These are phyloP conservation scores for Sus cebifrons DNA, from an alignment of 2,797 vertebrate genomes.

Conservation along the genomic window DNA sequence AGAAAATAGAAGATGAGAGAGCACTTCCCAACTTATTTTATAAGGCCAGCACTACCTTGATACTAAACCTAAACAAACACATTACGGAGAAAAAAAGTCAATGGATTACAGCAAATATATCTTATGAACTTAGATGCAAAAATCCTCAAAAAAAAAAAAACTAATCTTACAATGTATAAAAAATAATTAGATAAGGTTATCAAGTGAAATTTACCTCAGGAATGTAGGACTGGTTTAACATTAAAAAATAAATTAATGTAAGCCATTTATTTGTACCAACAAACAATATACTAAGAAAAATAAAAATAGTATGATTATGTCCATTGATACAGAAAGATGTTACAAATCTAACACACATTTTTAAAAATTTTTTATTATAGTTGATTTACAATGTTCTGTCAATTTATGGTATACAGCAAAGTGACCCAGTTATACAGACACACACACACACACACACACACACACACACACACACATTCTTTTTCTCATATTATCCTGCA, in stretches of 20 bases:
- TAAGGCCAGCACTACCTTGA: neutral
- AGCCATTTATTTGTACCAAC: neutral
- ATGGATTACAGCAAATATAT: neutral
- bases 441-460: too few relatives aligned
- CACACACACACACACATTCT: too few relatives aligned
- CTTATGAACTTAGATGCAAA: slow-evolving; percentile 32
- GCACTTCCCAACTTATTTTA: neutral
- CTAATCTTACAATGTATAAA: neutral
- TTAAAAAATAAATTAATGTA: neutral
- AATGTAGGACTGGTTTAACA: neutral
- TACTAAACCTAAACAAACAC: neutral
- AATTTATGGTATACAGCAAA: too few relatives aligned
- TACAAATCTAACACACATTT: neutral
- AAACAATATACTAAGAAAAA: neutral
- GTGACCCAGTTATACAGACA: too few relatives aligned
- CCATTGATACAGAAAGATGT: neutral
- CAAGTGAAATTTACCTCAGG: neutral
- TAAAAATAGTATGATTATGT: neutral
- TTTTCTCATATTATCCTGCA: too few relatives aligned
- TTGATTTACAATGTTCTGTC: too few relatives aligned
- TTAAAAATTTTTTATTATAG: too few relatives aligned
- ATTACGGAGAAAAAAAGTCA: neutral
- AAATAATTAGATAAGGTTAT: neutral
- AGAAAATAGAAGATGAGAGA: neutral
- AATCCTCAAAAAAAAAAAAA: neutral